Percentiles rank a stretch among this genome's conserved stretches.
phyloP scores from a whole-genome alignment of 35 echinoderm and acorn worm genomes.

The Heliocidaris tuberculata region DNA sequence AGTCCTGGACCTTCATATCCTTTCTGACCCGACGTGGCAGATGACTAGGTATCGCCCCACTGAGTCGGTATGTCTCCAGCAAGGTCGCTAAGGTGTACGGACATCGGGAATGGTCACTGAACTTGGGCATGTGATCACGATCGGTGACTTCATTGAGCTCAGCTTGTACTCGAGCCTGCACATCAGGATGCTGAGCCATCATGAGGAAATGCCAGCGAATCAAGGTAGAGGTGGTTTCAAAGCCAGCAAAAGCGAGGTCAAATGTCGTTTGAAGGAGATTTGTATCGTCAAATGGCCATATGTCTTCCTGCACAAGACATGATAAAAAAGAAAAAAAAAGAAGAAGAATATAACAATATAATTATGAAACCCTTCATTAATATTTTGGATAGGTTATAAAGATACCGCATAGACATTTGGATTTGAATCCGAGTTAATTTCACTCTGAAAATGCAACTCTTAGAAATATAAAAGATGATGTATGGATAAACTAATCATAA shows the following conservation, averaged over 20 bases:
- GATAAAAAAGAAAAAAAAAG: no score
- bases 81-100: slow-evolving; percentile 70
- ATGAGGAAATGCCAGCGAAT: slow-evolving; percentile 44
- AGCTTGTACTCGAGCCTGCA: slow-evolving; percentile 53
- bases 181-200: slow-evolving; percentile 58
- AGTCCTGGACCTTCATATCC: slow-evolving; percentile 26
- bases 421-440: no score
- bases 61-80: slow-evolving; percentile 53
- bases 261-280: not conserved
- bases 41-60: slow-evolving; percentile 29
- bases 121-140: slow-evolving; percentile 10
- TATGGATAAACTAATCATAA: no score
- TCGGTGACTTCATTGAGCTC: slow-evolving; percentile 63
- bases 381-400: no score
- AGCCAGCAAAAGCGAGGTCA: slow-evolving; percentile 20
- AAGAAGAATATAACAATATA: no score
- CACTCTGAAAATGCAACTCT: no score
- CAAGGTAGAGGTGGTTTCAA: slow-evolving; percentile 1
- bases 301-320: not conserved
- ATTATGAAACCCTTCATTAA: no score
- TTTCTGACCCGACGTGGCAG: slow-evolving; percentile 39
- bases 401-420: no score
- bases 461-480: no score
- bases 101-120: slow-evolving; percentile 34
- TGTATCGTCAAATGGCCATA: not conserved